Evolutionary conservation across 2,797 vertebrate genomes (phyloP).

Genomic region (Acanthopagrus latus): DNA sequence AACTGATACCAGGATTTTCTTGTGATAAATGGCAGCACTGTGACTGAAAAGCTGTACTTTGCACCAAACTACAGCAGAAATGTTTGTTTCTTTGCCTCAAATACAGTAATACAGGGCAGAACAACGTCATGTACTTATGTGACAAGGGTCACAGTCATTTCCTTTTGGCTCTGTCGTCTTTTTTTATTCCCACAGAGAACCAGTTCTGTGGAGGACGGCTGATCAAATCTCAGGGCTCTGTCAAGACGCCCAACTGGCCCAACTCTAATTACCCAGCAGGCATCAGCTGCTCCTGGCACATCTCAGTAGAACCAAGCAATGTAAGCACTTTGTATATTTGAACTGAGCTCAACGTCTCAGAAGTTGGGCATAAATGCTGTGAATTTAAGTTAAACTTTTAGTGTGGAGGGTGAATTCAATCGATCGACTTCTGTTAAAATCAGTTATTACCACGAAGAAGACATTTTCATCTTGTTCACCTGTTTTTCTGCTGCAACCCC

Average conservation of each 20-base stretch:
- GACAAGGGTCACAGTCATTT: background rate
- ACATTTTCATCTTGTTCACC: too few species aligned
- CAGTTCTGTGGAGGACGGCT: conserved; percentile 93
- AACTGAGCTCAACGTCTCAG: background rate
- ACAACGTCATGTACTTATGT: background rate
- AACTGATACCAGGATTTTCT: background rate
- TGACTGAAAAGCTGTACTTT: background rate
- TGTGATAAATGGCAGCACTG: background rate
- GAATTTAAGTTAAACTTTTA: background rate
- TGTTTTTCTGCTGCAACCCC: too few species aligned
- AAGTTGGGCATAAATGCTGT: background rate
- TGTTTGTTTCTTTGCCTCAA: background rate
- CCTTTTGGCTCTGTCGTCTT: background rate
- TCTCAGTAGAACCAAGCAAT: conserved; percentile 88
- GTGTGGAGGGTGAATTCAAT: too few species aligned
- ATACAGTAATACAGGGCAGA: background rate
- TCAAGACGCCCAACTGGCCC: conserved; percentile 95
- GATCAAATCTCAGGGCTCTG: conserved; percentile 89
- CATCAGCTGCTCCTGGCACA: conserved; percentile 96
- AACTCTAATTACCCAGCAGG: conserved; percentile 92
- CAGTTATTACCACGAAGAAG: too few species aligned
- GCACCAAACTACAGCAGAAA: background rate
- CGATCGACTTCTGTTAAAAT: too few species aligned
- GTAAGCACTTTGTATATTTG: conserved; percentile 73
- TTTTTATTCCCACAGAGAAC: conserved; percentile 81